Base-by-base conservation (phyloP, 2,888 invertebrate genomes). In the Melitaea athalia region DNA sequence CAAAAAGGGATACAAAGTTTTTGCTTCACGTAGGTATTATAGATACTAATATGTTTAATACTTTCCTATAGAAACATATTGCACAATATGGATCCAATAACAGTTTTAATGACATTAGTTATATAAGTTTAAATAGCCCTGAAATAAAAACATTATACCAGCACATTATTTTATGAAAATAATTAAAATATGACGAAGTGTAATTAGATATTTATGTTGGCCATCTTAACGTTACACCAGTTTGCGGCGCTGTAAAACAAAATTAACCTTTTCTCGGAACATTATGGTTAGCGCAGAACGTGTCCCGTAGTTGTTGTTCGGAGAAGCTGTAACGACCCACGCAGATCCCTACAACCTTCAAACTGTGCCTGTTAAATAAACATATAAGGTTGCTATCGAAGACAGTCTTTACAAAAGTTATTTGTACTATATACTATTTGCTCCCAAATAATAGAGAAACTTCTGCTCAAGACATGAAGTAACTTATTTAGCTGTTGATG, bases 191-290 rank as follows among this genome's bases (percentile, higher is more conserved):
- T 72, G 49, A 69, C 63, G 53, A 71, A 63, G 45, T 67, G 62
- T 69, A 71, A 72, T 73, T 71, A 73, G 50, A 55, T 64, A 55
- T 65, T 70, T 68, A 72, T 70, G 65, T 70, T 50, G 63, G 63
- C 50, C 62, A 61, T 68, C 70, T 63, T 64, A 65, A 57, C 24
- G 55, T 70, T 70, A 72, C 67, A 63, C 67, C 65, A 14, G 31
- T 63, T 61, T 70, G 69, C 60, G 75, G 75, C 75, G 65, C 75
- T 78, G 81, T 82, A 78, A 82, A 84, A 81, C 78, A 71, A 74
- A 81, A 83, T 84, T 82, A 79, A 81, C 79, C 76, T 81, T 83
- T 88, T 84, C 85, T 78, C 68, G 76, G 84, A 83, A 87, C 74
- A 74, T 72, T 71, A 80, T 71, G 71, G 73, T 76, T 77, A 73